Percentiles rank a stretch among this genome's conserved stretches.
These are phyloP conservation scores for Trialeurodes vaporariorum DNA, from an alignment of 1,140 invertebrate genomes.

Conservation along the genomic window DNA sequence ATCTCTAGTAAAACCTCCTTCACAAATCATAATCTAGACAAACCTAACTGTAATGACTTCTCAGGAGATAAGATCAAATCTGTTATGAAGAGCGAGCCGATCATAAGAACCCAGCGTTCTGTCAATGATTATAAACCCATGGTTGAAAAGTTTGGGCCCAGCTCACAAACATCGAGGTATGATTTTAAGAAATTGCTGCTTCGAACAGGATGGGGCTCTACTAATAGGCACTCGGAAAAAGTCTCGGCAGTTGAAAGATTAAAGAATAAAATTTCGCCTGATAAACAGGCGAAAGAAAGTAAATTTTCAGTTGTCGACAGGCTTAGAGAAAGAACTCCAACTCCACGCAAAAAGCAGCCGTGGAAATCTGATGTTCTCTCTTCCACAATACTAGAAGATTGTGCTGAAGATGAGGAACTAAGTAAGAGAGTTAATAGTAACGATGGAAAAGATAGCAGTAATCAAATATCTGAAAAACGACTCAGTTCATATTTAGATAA, in stretches of 20 bases:
- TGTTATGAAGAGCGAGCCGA: not conserved
- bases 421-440: not conserved
- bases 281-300: not conserved
- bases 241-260: constrained; percentile 71
- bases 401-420: constrained; percentile 49
- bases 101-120: not conserved
- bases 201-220: constrained; percentile 33
- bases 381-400: constrained; percentile 71
- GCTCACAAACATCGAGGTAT: constrained; percentile 28
- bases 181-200: constrained; percentile 72
- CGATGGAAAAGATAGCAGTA: not conserved
- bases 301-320: constrained; percentile 7
- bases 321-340: constrained; percentile 13
- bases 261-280: constrained; percentile 12
- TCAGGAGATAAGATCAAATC: no score
- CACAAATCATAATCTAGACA: not conserved
- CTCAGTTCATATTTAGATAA: not conserved
- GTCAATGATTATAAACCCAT: constrained; percentile 8
- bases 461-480: not conserved
- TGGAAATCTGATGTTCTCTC: constrained; percentile 70
- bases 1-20: no score
- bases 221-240: constrained; percentile 33
- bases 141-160: constrained; percentile 13
- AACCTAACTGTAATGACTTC: no score
- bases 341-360: constrained; percentile 32